Conservation (phyloP, 2,797 vertebrate genomes). For the Distichodus sexfasciatus region DNA sequence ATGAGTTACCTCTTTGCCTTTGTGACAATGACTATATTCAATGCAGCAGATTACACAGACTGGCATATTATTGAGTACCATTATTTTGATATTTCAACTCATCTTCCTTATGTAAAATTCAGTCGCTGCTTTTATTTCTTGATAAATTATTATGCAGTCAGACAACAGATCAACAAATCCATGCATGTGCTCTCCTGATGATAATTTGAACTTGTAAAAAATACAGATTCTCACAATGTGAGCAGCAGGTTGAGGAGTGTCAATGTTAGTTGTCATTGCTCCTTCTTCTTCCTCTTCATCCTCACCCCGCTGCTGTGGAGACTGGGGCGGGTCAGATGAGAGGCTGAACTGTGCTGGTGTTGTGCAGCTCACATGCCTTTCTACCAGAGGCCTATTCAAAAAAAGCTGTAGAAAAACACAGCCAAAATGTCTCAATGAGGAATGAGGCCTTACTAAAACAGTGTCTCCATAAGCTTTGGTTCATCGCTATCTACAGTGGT, state of each 20-base stretch:
- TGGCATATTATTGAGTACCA: too few relatives aligned
- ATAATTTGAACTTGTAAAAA: neutral
- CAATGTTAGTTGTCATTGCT: conserved; percentile 15
- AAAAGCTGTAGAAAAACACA: conserved; percentile 46
- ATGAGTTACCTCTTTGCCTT: too few relatives aligned
- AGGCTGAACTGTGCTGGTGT: conserved; percentile 9
- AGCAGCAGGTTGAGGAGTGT: conserved; percentile 6
- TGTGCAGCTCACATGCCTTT: conserved; percentile 47
- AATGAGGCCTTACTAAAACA: neutral
- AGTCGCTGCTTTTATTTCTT: too few relatives aligned
- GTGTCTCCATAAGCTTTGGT: too few relatives aligned
- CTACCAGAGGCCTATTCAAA: conserved; percentile 47
- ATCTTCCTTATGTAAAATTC: too few relatives aligned
- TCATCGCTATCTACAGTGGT: too few relatives aligned
- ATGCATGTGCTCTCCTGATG: neutral
- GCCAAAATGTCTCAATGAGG: neutral
- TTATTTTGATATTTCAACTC: too few relatives aligned
- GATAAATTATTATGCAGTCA: too few relatives aligned
- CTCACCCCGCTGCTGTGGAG: conserved; percentile 17
- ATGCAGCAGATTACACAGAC: too few relatives aligned
- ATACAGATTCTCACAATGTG: conserved; percentile 34
- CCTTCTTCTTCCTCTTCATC: conserved; percentile 18
- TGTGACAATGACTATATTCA: too few relatives aligned
- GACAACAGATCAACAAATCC: too few relatives aligned
- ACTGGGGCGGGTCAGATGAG: conserved; percentile 22